Evolutionary conservation across 2,888 invertebrate genomes (phyloP).

Genomic region (Toxonevra muliebris): DNA sequence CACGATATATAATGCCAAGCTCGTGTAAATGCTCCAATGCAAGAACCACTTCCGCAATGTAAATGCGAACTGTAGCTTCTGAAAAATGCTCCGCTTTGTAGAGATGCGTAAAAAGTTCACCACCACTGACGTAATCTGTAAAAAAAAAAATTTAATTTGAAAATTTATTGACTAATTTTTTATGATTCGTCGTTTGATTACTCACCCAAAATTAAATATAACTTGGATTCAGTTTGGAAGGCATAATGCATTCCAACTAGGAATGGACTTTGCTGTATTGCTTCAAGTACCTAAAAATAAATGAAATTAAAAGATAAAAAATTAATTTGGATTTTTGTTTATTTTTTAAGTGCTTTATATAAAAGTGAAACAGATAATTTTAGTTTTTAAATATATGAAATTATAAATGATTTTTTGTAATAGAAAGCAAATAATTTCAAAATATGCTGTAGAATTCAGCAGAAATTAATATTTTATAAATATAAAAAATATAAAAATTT

Average conservation of each 20-base stretch:
- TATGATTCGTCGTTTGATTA: conserved; percentile 38
- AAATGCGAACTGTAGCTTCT: conserved; percentile 89
- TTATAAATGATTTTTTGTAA: too few relatives aligned
- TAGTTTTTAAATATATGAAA: too few relatives aligned
- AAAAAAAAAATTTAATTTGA: conserved; percentile 39
- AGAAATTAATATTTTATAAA: too few relatives aligned
- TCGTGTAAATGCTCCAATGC: conserved; percentile 95
- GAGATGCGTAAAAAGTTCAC: conserved; percentile 96
- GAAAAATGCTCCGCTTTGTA: conserved; percentile 93
- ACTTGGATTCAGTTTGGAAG: conserved; percentile 96
- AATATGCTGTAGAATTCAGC: too few relatives aligned
- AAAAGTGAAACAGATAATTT: too few relatives aligned
- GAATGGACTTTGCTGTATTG: conserved; percentile 93
- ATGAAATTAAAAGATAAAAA: conserved; percentile 5
- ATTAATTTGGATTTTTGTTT: not conserved
- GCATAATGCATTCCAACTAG: conserved; percentile 97
- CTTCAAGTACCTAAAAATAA: conserved; percentile 81
- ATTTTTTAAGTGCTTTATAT: too few relatives aligned
- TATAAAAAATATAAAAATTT: too few relatives aligned
- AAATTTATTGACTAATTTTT: not conserved
- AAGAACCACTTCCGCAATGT: conserved; percentile 95
- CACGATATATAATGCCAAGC: conserved; percentile 97
- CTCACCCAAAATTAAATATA: conserved; percentile 96
- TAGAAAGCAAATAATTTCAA: too few relatives aligned
- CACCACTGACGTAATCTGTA: conserved; percentile 96